Percentiles rank a stretch among this genome's conserved stretches.
Conservation (phyloP, 2,113 vertebrate species). For the Thermophis baileyi region DNA sequence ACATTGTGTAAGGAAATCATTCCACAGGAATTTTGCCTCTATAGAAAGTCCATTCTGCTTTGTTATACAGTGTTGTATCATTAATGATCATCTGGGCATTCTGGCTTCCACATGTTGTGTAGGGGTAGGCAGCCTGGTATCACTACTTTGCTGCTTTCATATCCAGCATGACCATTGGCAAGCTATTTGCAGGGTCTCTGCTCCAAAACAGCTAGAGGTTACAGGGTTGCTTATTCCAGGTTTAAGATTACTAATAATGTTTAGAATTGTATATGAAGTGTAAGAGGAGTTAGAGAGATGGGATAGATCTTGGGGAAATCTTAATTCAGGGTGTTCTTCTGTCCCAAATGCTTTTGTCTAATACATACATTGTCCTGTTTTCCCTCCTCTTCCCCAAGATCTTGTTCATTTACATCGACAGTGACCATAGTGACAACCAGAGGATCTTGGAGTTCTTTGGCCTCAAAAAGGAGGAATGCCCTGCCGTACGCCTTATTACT, state of each 20-base stretch:
- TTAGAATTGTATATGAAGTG: not conserved
- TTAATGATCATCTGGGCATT: not conserved
- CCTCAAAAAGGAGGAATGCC: slow-evolving; percentile 95
- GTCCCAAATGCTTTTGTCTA: not conserved
- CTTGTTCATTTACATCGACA: slow-evolving; percentile 98
- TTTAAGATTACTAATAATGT: not conserved
- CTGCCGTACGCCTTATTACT: slow-evolving; percentile 93
- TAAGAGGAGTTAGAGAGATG: not conserved
- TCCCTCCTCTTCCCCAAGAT: slow-evolving; percentile 75
- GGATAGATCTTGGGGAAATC: not conserved
- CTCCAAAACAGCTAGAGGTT: not conserved
- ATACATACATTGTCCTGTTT: not conserved
- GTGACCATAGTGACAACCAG: slow-evolving; percentile 92
- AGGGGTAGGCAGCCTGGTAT: not conserved
- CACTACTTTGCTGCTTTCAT: not conserved
- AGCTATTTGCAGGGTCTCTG: not conserved
- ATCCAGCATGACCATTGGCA: not conserved
- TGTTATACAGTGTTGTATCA: not conserved
- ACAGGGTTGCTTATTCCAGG: not conserved
- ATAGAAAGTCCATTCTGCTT: not conserved
- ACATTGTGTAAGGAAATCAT: not conserved
- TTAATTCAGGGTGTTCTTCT: not conserved
- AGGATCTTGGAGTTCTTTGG: slow-evolving; percentile 97
- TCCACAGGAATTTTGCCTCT: not conserved
- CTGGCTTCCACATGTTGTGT: not conserved